Conservation (phyloP, 2,888 invertebrate species). For the Sepioteuthis lessoniana region DNA sequence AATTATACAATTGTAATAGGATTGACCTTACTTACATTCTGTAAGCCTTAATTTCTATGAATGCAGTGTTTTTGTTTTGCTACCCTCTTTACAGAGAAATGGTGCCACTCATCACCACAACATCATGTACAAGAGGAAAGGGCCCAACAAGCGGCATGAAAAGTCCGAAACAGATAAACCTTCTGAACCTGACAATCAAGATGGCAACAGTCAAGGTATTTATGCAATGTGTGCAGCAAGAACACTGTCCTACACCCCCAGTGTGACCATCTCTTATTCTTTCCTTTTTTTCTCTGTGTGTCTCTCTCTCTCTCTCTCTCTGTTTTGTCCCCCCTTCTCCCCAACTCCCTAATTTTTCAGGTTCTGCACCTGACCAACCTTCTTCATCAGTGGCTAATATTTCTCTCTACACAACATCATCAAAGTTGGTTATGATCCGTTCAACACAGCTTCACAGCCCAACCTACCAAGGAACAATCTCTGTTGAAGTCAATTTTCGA, state of each 20-base stretch:
- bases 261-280: neutral
- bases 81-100: neutral
- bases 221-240: constrained; percentile 26
- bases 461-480: neutral
- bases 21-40: neutral
- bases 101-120: constrained; percentile 35
- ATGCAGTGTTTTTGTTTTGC: neutral
- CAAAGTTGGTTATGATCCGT: neutral
- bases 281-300: neutral
- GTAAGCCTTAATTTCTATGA: neutral
- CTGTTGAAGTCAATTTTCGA: neutral
- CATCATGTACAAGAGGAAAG: constrained; percentile 46
- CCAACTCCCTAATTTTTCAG: neutral
- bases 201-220: constrained; percentile 50
- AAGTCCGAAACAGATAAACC: constrained; percentile 43
- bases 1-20: too few relatives aligned
- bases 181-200: constrained; percentile 48
- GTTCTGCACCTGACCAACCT: constrained; percentile 34
- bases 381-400: constrained; percentile 21
- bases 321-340: neutral
- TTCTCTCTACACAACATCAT: neutral
- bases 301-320: neutral
- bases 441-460: neutral
- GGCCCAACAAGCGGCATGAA: constrained; percentile 24
- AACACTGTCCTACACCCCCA: constrained; percentile 33